Conservation (phyloP, 2,888 invertebrate species). For the Hyposoter didymator region DNA sequence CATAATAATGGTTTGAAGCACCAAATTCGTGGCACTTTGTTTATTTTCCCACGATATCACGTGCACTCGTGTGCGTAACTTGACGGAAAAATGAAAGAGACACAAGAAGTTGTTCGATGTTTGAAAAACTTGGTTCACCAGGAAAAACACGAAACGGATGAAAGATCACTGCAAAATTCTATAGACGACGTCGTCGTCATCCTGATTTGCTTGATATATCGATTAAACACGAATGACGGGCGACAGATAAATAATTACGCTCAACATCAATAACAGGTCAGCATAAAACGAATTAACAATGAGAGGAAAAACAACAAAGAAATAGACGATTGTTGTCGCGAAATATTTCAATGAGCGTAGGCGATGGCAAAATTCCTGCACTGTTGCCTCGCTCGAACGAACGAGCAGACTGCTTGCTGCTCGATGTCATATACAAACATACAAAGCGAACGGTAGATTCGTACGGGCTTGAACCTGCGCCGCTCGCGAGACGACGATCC, state of each 20-base stretch:
- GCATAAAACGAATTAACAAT: background rate
- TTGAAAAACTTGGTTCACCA: constrained; percentile 12
- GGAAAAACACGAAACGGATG: constrained; percentile 16
- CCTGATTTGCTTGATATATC: constrained; percentile 59
- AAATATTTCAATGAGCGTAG: constrained; percentile 7
- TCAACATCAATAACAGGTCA: background rate
- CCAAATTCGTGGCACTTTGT: constrained; percentile 26
- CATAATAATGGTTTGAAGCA: constrained; percentile 66
- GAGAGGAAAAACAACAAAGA: background rate
- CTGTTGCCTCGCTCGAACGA: constrained; percentile 58
- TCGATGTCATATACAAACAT: constrained; percentile 11
- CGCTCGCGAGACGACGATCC: constrained; percentile 1
- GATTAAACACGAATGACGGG: constrained; percentile 40
- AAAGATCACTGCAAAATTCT: constrained; percentile 33
- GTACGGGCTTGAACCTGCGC: constrained; percentile 27
- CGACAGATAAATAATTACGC: constrained; percentile 11
- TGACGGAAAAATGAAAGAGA: background rate
- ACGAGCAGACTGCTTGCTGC: constrained; percentile 61
- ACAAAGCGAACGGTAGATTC: constrained; percentile 16
- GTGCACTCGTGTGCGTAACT: background rate
- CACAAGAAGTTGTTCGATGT: background rate
- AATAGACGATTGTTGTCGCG: constrained; percentile 6
- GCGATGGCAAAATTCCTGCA: background rate
- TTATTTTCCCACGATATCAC: background rate
- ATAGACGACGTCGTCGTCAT: constrained; percentile 52